phyloP scores from a whole-genome alignment of 2,888 invertebrate genomes.

The Thymelicus lineola region DNA sequence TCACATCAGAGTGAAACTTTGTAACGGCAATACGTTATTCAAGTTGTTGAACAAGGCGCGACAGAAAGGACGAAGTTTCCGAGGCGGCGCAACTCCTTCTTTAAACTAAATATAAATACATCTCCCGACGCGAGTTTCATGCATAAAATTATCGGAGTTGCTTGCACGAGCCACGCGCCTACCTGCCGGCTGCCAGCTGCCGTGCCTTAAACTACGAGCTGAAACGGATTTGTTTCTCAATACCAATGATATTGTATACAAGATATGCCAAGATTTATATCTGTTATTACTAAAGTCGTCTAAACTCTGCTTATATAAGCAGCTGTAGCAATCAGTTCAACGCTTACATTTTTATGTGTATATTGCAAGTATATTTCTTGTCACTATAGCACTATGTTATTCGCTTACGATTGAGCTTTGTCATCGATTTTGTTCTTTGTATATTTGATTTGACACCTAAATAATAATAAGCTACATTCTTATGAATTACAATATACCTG shows the following conservation, averaged over 20 bases:
- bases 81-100: constrained; percentile 40
- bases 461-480: not conserved
- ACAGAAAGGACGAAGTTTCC: constrained; percentile 38
- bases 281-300: too few relatives aligned
- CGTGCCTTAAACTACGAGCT: constrained; percentile 2
- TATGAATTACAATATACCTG: not conserved
- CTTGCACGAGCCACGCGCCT: constrained; percentile 64
- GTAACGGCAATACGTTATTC: constrained; percentile 41
- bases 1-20: constrained; percentile 22
- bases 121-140: constrained; percentile 73
- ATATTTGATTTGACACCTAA: too few relatives aligned
- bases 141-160: constrained; percentile 78
- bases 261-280: too few relatives aligned
- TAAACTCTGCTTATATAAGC: too few relatives aligned
- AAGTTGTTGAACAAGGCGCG: constrained; percentile 37
- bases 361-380: too few relatives aligned
- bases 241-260: too few relatives aligned
- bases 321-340: too few relatives aligned
- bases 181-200: constrained; percentile 57
- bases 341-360: too few relatives aligned
- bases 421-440: too few relatives aligned
- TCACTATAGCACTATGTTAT: too few relatives aligned
- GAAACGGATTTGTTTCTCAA: constrained; percentile 5
- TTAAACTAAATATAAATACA: constrained; percentile 56
- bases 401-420: too few relatives aligned